Base-by-base conservation (phyloP, 2,888 invertebrate species). In the Mellilla xanthometata region DNA sequence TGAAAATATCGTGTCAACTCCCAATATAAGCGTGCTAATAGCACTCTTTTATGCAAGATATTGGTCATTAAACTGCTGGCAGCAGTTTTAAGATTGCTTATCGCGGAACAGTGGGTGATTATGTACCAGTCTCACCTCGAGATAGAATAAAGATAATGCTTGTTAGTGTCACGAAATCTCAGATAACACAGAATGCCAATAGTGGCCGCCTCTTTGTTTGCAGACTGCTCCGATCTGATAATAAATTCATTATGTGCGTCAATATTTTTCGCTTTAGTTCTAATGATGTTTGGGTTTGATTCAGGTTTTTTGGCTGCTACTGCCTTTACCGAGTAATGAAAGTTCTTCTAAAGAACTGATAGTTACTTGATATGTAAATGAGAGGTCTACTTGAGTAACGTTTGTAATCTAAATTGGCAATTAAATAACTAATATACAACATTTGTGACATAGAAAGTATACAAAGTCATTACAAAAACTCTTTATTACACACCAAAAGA, bases 131-230 rank as follows among this genome's bases (percentile, higher is more conserved):
- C 32, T 38, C 12, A 39, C 27, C 19, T 43, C 15, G 3, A 49
- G 39, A 49, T 46, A 35, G 38, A 54, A 45, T 52, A 36, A 29
- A 52, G 47, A 53, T 57, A 56, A 48, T 31, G 45, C 49, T 53
- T 51, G 57, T 54, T 58, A 56, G 48, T 52, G 57, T 56, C 54
- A 52, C 49, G 54, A 54, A 54, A 38, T 52, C 48, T 41, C 40
- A 47, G 54, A 54, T 54, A 50, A 52, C 33, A 42, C 23, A 35
- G 36, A 36, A 42, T 45, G 45, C 36, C 27, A 41, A 54, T 54
- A 52, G 35, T 39, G 39, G 24, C 46, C 46, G 41, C 48, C 47
- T 55, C 53, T 54, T 56, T 52, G 52, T 54, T 50, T 41, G 49
- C 39, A 32, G 38, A 42, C 46, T 43, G 50, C 44, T 47, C 39